phyloP scores from a whole-genome alignment of 2,888 invertebrate genomes.

The Zaprionus lineosus region DNA sequence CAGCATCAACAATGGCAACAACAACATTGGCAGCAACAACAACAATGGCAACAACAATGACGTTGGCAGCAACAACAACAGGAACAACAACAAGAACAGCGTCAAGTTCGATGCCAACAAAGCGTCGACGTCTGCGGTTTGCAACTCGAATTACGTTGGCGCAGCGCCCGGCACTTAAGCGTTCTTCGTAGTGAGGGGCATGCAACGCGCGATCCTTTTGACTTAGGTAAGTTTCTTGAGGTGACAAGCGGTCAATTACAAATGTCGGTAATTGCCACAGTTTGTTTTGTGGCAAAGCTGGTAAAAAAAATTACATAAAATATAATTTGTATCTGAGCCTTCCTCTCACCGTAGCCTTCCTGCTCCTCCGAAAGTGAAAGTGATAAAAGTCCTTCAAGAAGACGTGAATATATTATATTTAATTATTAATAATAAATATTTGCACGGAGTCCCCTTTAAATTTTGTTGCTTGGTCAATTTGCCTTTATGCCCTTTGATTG shows the following conservation, averaged over 20 bases:
- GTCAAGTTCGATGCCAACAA: background rate
- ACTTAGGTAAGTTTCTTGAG: conserved; percentile 38
- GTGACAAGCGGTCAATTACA: conserved; percentile 66
- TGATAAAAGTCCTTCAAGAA: too few relatives aligned
- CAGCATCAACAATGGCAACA: background rate
- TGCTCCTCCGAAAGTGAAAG: too few relatives aligned
- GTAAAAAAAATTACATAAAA: conserved; percentile 46
- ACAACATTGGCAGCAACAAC: background rate
- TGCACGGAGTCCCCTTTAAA: conserved; percentile 9
- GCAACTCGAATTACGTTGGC: conserved; percentile 46
- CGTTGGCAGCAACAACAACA: background rate
- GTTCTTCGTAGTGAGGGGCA: conserved; percentile 12
- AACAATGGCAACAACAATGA: background rate
- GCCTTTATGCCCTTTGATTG: background rate
- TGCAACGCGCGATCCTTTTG: conserved; percentile 17
- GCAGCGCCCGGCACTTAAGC: conserved; percentile 9
- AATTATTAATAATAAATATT: conserved; percentile 69
- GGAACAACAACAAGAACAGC: background rate
- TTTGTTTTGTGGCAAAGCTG: conserved; percentile 24
- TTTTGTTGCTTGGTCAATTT: background rate
- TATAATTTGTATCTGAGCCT: conserved; percentile 4
- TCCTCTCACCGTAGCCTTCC: too few relatives aligned
- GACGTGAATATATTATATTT: too few relatives aligned
- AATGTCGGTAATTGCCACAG: conserved; percentile 59
- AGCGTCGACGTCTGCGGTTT: conserved; percentile 40